Base-by-base conservation (phyloP, 2,797 vertebrate genomes). In the Cryptoblepharus egeriae region DNA sequence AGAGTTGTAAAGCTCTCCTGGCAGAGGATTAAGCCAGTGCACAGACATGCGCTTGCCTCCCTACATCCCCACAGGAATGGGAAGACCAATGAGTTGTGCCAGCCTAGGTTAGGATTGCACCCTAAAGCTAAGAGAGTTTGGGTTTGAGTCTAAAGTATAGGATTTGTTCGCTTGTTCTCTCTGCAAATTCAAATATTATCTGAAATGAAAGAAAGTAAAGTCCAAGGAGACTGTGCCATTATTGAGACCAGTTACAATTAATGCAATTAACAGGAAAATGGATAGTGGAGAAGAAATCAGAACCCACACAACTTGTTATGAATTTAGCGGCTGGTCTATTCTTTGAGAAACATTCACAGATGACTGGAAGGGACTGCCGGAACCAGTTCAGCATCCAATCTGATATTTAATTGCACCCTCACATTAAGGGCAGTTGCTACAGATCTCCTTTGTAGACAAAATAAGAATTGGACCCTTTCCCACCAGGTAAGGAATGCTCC, bases 231-330 rank as follows among this genome's bases (percentile, higher is more conserved):
- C n/a, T 83, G 81, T 58, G 45, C 35, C 37, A 32, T 69, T 61
- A 42, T 26, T 39, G 49, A 11, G 11, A 5, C 8, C 55, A 18
- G 68, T 39, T 61, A 35, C n/a, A 18, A 26, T 63, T 28, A n/a
- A 55, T 28, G n/a, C 49, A 52, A 2, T 52, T 9, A 28, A 12
- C 64, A 2, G 3, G 18, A 30, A 52, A 73, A 73, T 0, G n/a
- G 30, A 63, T 20, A 85, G 90, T 91, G 84, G 45, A 39, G 26
- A 15, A 87, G 74, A 24, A 76, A 85, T 91, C 35, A 60, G 82
- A 92, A 88, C 37, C n/a, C 65, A 58, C 15, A 13, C 49, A 11
- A 55, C 15, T 49, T 80, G 4, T 42, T 84, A 39, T 79, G 64
- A 83, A 86, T 61, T 52, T 87, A 75, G 77, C 45, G 61, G 35